Conservation (phyloP, 1,140 invertebrate species). For the Lepeophtheirus salmonis region DNA sequence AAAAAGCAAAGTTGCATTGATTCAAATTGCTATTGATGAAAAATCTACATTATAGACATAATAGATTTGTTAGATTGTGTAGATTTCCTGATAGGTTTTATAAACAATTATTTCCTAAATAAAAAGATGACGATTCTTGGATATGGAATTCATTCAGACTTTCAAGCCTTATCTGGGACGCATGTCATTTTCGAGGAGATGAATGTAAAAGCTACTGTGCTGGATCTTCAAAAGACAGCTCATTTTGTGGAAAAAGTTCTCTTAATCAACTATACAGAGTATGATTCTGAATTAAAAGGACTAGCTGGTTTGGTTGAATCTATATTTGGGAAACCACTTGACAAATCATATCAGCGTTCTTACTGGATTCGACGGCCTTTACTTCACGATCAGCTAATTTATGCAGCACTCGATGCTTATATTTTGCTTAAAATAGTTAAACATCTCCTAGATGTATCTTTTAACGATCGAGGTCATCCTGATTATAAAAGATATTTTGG, state of each 20-base stretch:
- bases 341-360: slow-evolving; percentile 65
- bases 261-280: slow-evolving; percentile 2
- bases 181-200: slow-evolving; percentile 10
- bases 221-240: not conserved
- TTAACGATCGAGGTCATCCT: no score
- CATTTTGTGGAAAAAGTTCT: not conserved
- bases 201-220: not conserved
- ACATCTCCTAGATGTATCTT: no score
- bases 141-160: slow-evolving; percentile 6
- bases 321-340: slow-evolving; percentile 47
- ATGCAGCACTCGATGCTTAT: slow-evolving; percentile 64
- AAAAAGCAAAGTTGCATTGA: not conserved
- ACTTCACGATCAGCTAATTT: slow-evolving; percentile 46
- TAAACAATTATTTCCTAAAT: not conserved
- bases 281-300: slow-evolving; percentile 26
- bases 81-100: not conserved
- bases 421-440: slow-evolving; percentile 55
- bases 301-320: slow-evolving; percentile 47
- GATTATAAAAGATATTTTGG: no score
- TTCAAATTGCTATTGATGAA: not conserved
- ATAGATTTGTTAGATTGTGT: not conserved
- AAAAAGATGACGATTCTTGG: not conserved
- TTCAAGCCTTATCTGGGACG: slow-evolving; percentile 18
- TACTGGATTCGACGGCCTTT: slow-evolving; percentile 67
- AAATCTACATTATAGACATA: not conserved